phyloP scores from a whole-genome alignment of 1,140 invertebrate genomes.

The Nymphalis io region DNA sequence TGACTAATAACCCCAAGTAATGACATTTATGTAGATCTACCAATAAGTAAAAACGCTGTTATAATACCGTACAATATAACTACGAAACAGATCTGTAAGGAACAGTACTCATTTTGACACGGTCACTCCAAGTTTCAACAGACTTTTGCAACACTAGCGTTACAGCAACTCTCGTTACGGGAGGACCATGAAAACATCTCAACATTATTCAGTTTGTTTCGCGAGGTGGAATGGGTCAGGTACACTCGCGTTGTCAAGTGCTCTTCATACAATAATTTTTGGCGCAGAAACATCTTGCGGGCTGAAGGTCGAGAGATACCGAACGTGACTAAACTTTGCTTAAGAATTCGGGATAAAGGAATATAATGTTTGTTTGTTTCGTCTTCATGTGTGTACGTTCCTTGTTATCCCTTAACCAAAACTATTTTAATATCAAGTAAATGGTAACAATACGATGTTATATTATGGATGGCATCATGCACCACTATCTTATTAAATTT shows the following conservation, averaged over 20 bases:
- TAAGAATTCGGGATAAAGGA: conserved; percentile 32
- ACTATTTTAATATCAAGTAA: too few relatives aligned
- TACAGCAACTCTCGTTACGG: conserved; percentile 6
- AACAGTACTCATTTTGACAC: conserved; percentile 7
- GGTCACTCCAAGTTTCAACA: conserved; percentile 1
- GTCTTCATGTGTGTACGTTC: not conserved
- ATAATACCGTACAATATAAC: not conserved
- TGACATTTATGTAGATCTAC: too few relatives aligned
- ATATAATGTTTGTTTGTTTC: conserved; percentile 15
- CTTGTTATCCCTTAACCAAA: not conserved
- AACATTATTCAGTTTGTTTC: conserved; percentile 30
- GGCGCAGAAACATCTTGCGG: conserved; percentile 39
- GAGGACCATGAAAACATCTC: conserved; percentile 18
- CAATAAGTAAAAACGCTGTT: too few relatives aligned
- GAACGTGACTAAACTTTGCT: conserved; percentile 39
- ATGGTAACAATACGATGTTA: too few relatives aligned
- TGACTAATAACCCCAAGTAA: too few relatives aligned
- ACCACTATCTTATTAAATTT: too few relatives aligned
- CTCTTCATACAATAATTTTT: conserved; percentile 44
- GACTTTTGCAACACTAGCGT: not conserved
- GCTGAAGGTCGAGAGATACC: conserved; percentile 37
- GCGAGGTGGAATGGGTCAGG: conserved; percentile 38
- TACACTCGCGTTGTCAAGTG: conserved; percentile 32
- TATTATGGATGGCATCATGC: too few relatives aligned
- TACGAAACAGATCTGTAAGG: not conserved